These are phyloP conservation scores for Prionailurus viverrinus DNA, from an alignment of 2,113 vertebrate genomes.

Conservation along the genomic window DNA sequence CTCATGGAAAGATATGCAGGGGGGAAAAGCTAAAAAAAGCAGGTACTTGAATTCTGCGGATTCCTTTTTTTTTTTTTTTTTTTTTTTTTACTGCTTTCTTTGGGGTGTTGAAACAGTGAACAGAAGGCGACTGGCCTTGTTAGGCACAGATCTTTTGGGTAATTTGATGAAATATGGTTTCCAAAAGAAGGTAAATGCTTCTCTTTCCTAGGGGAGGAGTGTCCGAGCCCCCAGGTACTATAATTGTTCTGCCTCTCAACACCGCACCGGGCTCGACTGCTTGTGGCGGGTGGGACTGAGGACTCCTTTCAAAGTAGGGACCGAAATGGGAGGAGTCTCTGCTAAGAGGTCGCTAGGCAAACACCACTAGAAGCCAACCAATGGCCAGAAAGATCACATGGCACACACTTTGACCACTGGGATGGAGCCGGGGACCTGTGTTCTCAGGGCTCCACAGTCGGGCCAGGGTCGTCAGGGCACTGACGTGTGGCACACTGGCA, in stretches of 20 bases:
- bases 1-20: not conserved
- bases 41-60: not conserved
- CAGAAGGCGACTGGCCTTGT: not conserved
- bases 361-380: not conserved
- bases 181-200: not conserved
- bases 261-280: not conserved
- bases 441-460: not conserved
- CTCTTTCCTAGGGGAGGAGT: not conserved
- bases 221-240: not conserved
- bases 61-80: not conserved
- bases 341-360: not conserved
- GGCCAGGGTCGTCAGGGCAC: too few species aligned
- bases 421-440: not conserved
- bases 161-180: not conserved
- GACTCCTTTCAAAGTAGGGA: not conserved
- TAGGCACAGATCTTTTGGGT: not conserved
- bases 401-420: fast-evolving
- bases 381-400: not conserved
- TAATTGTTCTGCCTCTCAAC: not conserved
- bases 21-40: not conserved
- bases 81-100: not conserved
- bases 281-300: not conserved
- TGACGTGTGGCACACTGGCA: fast-evolving
- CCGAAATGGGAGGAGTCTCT: not conserved
- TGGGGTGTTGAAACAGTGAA: not conserved